A percentile compares a stretch with the other conserved stretches of the same genome.
Conservation (phyloP, 1,140 invertebrate species). For the Andricus grossulariae region DNA sequence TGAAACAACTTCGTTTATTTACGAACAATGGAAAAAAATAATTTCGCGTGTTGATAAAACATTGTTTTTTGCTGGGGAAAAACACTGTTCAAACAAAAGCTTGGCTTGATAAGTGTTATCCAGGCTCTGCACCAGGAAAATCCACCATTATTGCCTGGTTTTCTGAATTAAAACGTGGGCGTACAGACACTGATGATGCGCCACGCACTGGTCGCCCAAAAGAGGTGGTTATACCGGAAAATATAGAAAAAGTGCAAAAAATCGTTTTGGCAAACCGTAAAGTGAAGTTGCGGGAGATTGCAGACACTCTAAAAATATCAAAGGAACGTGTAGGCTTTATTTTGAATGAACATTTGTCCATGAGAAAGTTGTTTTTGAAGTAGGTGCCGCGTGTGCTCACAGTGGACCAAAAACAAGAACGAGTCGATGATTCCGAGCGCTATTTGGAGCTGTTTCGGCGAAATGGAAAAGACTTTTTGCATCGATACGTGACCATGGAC, state of each 20-base stretch:
- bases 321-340: slow-evolving; percentile 42
- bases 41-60: no score
- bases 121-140: slow-evolving; percentile 57
- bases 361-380: slow-evolving; percentile 48
- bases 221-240: slow-evolving; percentile 51
- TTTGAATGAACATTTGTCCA: slow-evolving; percentile 44
- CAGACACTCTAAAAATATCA: slow-evolving; percentile 42
- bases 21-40: no score
- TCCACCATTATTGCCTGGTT: slow-evolving; percentile 58
- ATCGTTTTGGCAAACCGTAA: no score
- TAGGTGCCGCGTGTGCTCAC: no score
- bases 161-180: no score
- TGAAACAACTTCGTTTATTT: no score
- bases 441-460: slow-evolving; percentile 39
- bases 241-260: slow-evolving; percentile 44
- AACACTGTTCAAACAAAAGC: slow-evolving; percentile 40
- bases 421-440: slow-evolving; percentile 41
- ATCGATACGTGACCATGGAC: slow-evolving; percentile 44
- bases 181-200: slow-evolving; percentile 56
- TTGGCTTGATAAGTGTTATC: no score
- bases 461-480: slow-evolving; percentile 41
- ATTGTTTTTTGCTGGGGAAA: slow-evolving; percentile 45
- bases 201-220: no score
- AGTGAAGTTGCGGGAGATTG: slow-evolving; percentile 49
- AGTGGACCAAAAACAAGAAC: slow-evolving; percentile 55